These are phyloP conservation scores for Hemicentrotus pulcherrimus DNA, from an alignment of 35 echinoderm and acorn worm genomes.

Conservation along the genomic window DNA sequence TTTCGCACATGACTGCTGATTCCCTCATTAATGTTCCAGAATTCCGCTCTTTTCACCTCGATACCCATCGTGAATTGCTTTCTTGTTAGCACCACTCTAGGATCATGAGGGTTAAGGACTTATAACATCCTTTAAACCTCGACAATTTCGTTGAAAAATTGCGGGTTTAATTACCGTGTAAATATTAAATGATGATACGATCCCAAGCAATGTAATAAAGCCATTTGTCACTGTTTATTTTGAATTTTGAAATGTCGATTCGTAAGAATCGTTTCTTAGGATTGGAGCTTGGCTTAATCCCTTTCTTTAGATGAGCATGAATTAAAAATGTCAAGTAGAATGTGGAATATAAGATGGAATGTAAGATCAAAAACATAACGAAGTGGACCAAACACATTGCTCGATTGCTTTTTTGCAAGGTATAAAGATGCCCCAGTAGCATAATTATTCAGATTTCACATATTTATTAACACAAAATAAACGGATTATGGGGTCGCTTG, in stretches of 20 bases:
- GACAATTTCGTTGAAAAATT: not conserved
- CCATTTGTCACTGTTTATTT: not conserved
- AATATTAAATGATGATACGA: not conserved
- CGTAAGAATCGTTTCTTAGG: not conserved
- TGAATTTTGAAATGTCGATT: not conserved
- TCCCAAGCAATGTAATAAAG: not conserved
- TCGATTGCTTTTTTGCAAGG: no score
- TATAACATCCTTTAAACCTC: not conserved
- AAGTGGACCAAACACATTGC: no score
- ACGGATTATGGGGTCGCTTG: no score
- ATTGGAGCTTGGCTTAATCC: not conserved
- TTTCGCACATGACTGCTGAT: slow-evolving; percentile 40
- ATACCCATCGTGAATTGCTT: slow-evolving; percentile 7
- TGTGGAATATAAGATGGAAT: not conserved
- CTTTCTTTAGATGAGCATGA: not conserved
- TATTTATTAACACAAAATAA: no score
- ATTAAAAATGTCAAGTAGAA: not conserved
- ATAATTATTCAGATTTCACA: no score
- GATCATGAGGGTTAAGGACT: not conserved
- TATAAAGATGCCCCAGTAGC: no score
- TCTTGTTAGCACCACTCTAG: not conserved
- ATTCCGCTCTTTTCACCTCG: slow-evolving; percentile 15
- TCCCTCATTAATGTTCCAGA: slow-evolving; percentile 44
- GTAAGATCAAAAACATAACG: no score
- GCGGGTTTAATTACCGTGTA: not conserved